phyloP scores from a whole-genome alignment of 2,797 vertebrate genomes.

The Euthynnus affinis region DNA sequence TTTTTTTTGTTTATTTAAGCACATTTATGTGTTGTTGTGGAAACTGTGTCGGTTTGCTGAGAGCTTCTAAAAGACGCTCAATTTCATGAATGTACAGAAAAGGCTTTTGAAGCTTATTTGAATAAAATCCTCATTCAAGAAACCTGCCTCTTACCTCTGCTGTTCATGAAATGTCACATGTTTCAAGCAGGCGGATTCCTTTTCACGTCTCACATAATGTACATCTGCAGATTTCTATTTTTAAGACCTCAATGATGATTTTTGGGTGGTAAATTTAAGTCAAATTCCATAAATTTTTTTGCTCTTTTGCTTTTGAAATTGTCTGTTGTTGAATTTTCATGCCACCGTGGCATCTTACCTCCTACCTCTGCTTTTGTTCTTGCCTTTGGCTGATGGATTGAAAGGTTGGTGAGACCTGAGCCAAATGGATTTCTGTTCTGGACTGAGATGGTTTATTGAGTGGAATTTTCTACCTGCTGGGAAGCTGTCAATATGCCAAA shows the following conservation, averaged over 20 bases:
- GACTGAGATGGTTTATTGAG: slow-evolving; percentile 69
- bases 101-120: background rate
- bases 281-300: background rate
- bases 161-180: too few relatives aligned
- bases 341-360: slow-evolving; percentile 35
- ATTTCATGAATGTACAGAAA: background rate
- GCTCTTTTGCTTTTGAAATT: background rate
- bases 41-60: background rate
- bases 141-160: too few relatives aligned
- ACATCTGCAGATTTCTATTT: background rate
- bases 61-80: background rate
- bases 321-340: slow-evolving; percentile 38
- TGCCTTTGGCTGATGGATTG: slow-evolving; percentile 59
- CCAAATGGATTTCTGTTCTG: slow-evolving; percentile 70
- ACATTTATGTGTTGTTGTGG: background rate
- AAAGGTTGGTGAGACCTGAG: slow-evolving; percentile 61
- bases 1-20: slow-evolving; percentile 25
- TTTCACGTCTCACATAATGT: background rate
- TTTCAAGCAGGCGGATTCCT: background rate
- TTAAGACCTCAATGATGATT: background rate
- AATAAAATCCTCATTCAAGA: background rate
- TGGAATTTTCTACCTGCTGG: slow-evolving; percentile 67
- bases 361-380: slow-evolving; percentile 34
- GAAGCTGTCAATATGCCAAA: slow-evolving; percentile 74
- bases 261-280: background rate